These are phyloP conservation scores for Capitella teleta DNA, from an alignment of 1,140 invertebrate genomes.

Conservation along the genomic window DNA sequence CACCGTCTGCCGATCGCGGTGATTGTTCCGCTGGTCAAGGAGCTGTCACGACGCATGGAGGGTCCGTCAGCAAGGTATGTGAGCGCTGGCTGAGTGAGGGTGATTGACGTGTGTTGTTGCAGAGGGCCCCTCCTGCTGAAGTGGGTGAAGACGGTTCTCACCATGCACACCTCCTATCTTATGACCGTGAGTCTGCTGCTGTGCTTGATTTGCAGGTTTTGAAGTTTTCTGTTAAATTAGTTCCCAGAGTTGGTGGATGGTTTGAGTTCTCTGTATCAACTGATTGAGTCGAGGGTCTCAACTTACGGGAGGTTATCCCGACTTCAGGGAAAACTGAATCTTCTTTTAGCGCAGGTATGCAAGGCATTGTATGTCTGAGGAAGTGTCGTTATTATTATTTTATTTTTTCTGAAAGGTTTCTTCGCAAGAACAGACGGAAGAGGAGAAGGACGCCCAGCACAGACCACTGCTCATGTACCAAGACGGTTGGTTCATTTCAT, in stretches of 20 bases:
- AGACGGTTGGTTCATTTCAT: slow-evolving; percentile 30
- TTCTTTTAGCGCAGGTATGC: slow-evolving; percentile 35
- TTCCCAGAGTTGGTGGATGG: slow-evolving; percentile 33
- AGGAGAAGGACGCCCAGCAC: slow-evolving; percentile 15
- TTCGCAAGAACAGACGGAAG: slow-evolving; percentile 20
- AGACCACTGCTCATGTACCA: slow-evolving; percentile 27
- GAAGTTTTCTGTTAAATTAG: slow-evolving; percentile 13
- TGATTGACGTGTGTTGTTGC: slow-evolving; percentile 9
- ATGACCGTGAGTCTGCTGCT: slow-evolving; percentile 28
- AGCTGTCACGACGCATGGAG: slow-evolving; percentile 26
- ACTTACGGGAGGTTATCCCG: slow-evolving; percentile 23
- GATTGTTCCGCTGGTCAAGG: slow-evolving; percentile 29
- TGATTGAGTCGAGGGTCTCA: slow-evolving; percentile 28
- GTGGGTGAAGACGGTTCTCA: slow-evolving; percentile 31
- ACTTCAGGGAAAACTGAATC: slow-evolving; percentile 31
- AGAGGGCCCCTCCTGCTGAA: slow-evolving; percentile 21
- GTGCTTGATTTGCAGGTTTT: too few species aligned
- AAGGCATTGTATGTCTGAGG: too few species aligned
- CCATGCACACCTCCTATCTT: slow-evolving; percentile 34
- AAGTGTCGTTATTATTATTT: too few species aligned
- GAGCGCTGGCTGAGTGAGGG: background rate
- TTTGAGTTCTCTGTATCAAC: slow-evolving; percentile 29
- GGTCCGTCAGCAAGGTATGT: slow-evolving; percentile 9
- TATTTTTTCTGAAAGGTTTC: slow-evolving; percentile 16
- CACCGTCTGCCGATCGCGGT: slow-evolving; percentile 23